These are phyloP conservation scores for Ptilorrhoa leucosticta DNA, from an alignment of 2,113 vertebrate species.

Conservation along the genomic window DNA sequence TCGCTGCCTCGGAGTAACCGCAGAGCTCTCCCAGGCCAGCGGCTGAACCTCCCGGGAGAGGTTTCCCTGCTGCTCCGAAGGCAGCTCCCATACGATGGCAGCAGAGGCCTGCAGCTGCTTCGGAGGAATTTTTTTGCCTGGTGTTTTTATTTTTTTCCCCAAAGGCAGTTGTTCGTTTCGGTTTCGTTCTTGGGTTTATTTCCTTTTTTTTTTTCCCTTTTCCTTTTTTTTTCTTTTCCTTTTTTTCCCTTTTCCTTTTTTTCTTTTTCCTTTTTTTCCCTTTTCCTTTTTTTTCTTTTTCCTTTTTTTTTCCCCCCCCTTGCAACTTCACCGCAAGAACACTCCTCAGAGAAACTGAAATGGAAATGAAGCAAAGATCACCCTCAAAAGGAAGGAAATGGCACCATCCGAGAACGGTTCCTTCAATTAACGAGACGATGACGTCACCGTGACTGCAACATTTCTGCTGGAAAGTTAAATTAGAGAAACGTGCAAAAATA, in stretches of 20 bases:
- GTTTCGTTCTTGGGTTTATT: neutral
- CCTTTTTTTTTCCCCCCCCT: accelerated
- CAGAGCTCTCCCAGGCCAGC: neutral
- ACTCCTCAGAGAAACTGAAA: neutral
- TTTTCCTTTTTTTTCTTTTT: too few species aligned
- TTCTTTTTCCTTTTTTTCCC: too few species aligned
- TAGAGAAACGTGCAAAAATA: neutral
- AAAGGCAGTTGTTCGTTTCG: neutral
- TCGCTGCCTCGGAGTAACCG: accelerated
- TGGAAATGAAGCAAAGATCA: neutral
- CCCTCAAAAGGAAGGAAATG: accelerated
- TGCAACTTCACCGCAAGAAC: neutral
- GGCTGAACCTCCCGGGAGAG: neutral
- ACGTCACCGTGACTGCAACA: accelerated
- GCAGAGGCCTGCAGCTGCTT: conserved; percentile 45
- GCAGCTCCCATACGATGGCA: conserved; percentile 63
- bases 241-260: too few species aligned
- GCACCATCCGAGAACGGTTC: accelerated
- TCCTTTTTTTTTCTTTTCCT: too few species aligned
- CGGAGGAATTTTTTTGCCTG: neutral
- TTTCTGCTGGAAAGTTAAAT: neutral
- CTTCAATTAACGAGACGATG: accelerated
- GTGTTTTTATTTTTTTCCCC: neutral
- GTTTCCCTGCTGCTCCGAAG: neutral
- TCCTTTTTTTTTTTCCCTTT: neutral